These are phyloP conservation scores for Chascanopsetta lugubris DNA, from an alignment of 2,113 vertebrate species.

Conservation along the genomic window DNA sequence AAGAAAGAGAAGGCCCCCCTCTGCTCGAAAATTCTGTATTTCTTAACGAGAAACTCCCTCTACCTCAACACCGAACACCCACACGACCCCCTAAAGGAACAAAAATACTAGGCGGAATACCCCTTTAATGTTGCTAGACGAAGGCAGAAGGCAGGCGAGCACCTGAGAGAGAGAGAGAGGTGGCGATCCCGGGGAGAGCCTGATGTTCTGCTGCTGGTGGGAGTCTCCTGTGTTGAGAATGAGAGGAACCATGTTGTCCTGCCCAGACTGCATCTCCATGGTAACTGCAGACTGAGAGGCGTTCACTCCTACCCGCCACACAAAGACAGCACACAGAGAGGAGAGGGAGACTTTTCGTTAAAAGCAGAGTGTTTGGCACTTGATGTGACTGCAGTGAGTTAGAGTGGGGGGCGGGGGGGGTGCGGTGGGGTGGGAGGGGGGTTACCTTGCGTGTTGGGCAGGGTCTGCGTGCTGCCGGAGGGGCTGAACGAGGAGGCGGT, in stretches of 20 bases:
- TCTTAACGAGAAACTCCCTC: too few relatives aligned
- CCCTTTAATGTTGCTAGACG: neutral
- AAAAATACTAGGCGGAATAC: too few relatives aligned
- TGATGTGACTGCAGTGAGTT: neutral
- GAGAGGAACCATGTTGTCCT: slow-evolving; percentile 82
- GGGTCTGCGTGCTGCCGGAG: slow-evolving; percentile 85
- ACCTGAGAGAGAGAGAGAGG: slow-evolving; percentile 91
- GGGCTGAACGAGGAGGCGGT: slow-evolving; percentile 81
- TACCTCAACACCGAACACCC: too few relatives aligned
- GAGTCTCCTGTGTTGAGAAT: slow-evolving; percentile 83
- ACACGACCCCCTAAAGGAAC: too few relatives aligned
- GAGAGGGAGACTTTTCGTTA: slow-evolving; percentile 32
- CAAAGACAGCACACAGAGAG: slow-evolving; percentile 14
- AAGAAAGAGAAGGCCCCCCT: too few relatives aligned
- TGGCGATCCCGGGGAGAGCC: slow-evolving; percentile 87
- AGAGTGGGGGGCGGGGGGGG: too few relatives aligned
- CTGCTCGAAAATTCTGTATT: too few relatives aligned
- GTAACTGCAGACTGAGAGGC: slow-evolving; percentile 78
- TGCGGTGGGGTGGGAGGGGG: neutral
- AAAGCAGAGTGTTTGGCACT: slow-evolving; percentile 20
- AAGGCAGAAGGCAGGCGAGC: slow-evolving; percentile 1
- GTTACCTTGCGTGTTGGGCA: slow-evolving; percentile 83
- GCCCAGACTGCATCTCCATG: slow-evolving; percentile 83
- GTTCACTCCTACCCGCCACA: slow-evolving; percentile 81
- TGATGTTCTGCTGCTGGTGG: slow-evolving; percentile 82